Percentiles rank a stretch among this genome's conserved stretches.
Conservation (phyloP, 2,113 vertebrate genomes). For the Triplophysa dalaica region DNA sequence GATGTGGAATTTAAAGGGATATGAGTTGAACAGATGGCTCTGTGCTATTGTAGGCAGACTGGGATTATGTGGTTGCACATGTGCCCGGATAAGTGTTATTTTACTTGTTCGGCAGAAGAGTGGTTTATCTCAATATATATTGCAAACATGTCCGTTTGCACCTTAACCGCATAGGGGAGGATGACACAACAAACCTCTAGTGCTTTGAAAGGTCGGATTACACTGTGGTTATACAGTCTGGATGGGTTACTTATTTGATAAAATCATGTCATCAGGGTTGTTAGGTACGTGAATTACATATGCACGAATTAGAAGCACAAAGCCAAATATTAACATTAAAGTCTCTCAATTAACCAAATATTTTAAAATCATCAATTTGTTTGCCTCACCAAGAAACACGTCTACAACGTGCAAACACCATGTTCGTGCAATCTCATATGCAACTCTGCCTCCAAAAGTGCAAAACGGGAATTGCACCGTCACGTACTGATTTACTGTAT, state of each 20-base stretch:
- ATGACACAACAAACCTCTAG: background rate
- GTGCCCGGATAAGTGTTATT: slow-evolving; percentile 43
- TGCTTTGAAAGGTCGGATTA: slow-evolving; percentile 39
- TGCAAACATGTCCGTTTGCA: background rate
- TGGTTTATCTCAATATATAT: slow-evolving; percentile 22
- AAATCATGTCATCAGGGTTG: slow-evolving; percentile 26
- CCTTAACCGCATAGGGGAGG: background rate
- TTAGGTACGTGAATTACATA: slow-evolving; percentile 33
- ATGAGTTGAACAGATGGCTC: slow-evolving; percentile 59
- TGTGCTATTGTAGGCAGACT: slow-evolving; percentile 41
- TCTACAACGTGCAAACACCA: background rate
- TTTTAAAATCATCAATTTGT: no score
- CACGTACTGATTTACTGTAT: no score
- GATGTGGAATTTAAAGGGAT: slow-evolving; percentile 51
- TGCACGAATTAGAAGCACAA: background rate
- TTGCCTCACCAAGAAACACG: background rate
- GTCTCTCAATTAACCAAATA: no score
- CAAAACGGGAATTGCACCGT: slow-evolving; percentile 24
- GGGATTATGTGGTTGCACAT: slow-evolving; percentile 56
- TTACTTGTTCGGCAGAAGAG: background rate
- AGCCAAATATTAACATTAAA: background rate
- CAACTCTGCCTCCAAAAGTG: slow-evolving; percentile 19
- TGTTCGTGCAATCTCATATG: background rate
- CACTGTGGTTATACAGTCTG: slow-evolving; percentile 34
- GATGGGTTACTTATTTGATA: slow-evolving; percentile 50